phyloP scores from a whole-genome alignment of 1,140 invertebrate genomes.

The Elymnias hypermnestra region DNA sequence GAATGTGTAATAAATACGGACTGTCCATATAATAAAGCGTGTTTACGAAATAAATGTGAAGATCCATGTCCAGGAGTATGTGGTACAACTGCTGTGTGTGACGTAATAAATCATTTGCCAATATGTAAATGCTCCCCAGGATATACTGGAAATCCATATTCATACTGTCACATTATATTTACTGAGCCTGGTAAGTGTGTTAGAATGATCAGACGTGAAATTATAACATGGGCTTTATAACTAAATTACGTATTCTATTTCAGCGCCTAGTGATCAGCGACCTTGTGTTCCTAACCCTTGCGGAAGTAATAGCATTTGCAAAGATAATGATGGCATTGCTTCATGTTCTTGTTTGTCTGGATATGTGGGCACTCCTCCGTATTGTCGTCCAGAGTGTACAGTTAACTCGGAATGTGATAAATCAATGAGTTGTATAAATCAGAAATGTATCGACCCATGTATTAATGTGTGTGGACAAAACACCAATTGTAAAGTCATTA shows the following conservation, averaged over 20 bases:
- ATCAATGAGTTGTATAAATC: constrained; percentile 85
- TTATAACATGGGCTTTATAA: no score
- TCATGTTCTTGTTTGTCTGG: constrained; percentile 79
- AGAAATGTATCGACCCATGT: constrained; percentile 82
- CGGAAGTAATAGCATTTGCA: constrained; percentile 84
- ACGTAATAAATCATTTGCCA: constrained; percentile 82
- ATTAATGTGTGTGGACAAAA: constrained; percentile 83
- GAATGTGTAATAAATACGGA: constrained; percentile 83
- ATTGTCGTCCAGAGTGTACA: constrained; percentile 86
- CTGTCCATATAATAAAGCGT: constrained; percentile 79
- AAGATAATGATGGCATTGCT: constrained; percentile 77
- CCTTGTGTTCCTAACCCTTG: constrained; percentile 84
- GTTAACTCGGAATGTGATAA: constrained; percentile 88
- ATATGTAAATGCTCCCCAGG: constrained; percentile 82
- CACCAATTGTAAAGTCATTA: constrained; percentile 84
- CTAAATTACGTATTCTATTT: constrained; percentile 24
- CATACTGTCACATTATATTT: constrained; percentile 77
- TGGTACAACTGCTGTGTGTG: constrained; percentile 80
- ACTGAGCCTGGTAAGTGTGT: constrained; percentile 76
- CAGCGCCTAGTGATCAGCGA: constrained; percentile 57
- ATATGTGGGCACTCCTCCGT: constrained; percentile 79
- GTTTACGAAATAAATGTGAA: constrained; percentile 80
- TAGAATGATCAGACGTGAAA: constrained; percentile 82
- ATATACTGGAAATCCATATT: constrained; percentile 84
- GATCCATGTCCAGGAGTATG: constrained; percentile 84